Percentiles rank a stretch among this genome's conserved stretches.
phyloP scores from a whole-genome alignment of 2,797 vertebrate genomes.

The Botia almorhae region DNA sequence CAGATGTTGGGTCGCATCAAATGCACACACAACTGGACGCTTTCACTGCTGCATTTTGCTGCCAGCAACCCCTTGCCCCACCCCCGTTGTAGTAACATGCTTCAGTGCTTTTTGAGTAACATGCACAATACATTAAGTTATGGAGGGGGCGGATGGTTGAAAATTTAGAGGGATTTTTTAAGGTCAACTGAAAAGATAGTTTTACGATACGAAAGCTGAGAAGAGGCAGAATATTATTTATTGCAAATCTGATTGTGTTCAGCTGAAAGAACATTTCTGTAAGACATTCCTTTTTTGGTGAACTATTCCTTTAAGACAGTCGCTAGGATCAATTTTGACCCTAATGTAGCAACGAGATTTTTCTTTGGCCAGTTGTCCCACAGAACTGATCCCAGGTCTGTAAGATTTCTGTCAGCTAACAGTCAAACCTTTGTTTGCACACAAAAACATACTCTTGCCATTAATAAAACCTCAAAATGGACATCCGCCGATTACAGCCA shows the following conservation, averaged over 20 bases:
- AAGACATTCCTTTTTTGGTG: background rate
- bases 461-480: constrained; percentile 20
- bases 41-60: constrained; percentile 77
- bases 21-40: constrained; percentile 28
- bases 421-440: constrained; percentile 2
- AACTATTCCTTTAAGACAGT: background rate
- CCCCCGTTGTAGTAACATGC: constrained; percentile 25
- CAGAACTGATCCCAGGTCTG: background rate
- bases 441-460: background rate
- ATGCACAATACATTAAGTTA: background rate
- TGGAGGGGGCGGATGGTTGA: background rate
- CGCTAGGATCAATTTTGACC: background rate
- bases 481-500: constrained; percentile 9
- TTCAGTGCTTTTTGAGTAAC: constrained; percentile 46
- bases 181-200: no score
- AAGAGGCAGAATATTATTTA: no score
- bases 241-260: no score
- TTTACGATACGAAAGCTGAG: no score
- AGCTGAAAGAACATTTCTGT: background rate
- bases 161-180: background rate
- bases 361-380: background rate
- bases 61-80: constrained; percentile 62
- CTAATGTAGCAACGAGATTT: background rate
- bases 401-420: background rate
- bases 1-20: constrained; percentile 55